Evolutionary conservation across 2,797 vertebrate genomes (phyloP), one percentile per base, ranked within the genome.

Genomic region (Peromyscus aztecus): DNA sequence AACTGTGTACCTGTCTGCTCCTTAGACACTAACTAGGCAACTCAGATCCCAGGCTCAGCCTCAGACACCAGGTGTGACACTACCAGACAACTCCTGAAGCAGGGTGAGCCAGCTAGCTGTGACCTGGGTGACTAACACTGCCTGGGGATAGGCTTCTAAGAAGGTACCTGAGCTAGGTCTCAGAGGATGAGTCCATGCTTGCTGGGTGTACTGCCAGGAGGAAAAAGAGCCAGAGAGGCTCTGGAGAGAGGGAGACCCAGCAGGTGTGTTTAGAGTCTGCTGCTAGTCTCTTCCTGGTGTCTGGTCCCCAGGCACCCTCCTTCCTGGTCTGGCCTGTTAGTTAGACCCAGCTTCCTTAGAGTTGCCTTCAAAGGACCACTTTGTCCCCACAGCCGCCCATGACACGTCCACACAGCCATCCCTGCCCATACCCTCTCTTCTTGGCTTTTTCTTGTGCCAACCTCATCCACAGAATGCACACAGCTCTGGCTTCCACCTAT

Each of bases 311-410:
- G 75, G 73, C 13, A 13, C 78, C 75, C 55, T 46, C 29, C 89
- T 97, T 96, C 92, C 89, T 69, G 67, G 89, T 93, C 59, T 29
- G 83, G 84, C 91, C 95, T 88, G 87, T 95, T 55, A 34, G 87
- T 95, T 55, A 34, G 55, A 65, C 55, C 0, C 16, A 82, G 86
- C 55, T 89, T 90, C 49, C n/a, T 24, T 31, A 59, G 37, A 89
- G 46, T 57, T 57, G 6, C 69, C 83, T 96, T 94, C 93, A 76
- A 63, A 97, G 85, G 46, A 57, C 88, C 43, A 34, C 73, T 11
- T 65, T 6, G 1, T 49, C 73, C 93, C 76, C 65, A 43, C 2
- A 55, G 67, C 59, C 0, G 0, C 40, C 57, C 52, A 37, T 2
- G 0, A 16, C 21, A 61, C 61, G 11, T 37, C 85, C 61, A 37